Evolutionary conservation across 1,140 invertebrate genomes (phyloP).

Genomic region (Medauroidea extradentata): DNA sequence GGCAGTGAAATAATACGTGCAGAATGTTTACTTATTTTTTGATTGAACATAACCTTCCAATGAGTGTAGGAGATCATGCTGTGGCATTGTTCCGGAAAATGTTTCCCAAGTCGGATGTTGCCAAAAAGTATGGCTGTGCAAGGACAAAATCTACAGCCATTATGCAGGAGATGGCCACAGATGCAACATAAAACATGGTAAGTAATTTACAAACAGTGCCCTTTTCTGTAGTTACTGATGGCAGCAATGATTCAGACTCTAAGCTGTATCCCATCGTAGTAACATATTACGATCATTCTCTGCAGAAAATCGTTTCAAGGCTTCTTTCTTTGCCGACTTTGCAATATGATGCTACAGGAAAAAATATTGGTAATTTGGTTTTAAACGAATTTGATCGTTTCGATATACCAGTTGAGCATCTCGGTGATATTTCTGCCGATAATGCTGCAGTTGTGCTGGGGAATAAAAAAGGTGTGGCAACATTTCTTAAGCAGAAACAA

Average conservation of each 20-base stretch:
- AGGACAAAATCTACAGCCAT: neutral
- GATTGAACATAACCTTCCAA: neutral
- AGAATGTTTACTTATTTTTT: conserved; percentile 1
- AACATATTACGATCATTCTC: neutral
- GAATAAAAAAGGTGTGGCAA: neutral
- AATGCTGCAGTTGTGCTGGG: neutral
- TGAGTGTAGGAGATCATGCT: neutral
- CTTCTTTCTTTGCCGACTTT: conserved; percentile 1
- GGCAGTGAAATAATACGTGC: neutral
- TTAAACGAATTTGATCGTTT: neutral
- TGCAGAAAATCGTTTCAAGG: neutral
- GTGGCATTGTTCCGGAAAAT: neutral
- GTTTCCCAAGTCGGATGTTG: neutral
- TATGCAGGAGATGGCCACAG: neutral
- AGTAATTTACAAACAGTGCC: neutral
- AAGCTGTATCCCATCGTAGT: conserved; percentile 1
- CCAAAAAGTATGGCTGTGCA: neutral
- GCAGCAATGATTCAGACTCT: neutral
- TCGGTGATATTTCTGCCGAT: neutral
- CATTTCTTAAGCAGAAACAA: neutral
- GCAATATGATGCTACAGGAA: neutral
- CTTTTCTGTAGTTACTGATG: neutral
- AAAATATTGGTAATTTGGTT: neutral
- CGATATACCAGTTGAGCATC: neutral
- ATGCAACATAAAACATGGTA: neutral